These are phyloP conservation scores for Metopolophium dirhodum DNA, from an alignment of 1,140 invertebrate genomes.

Conservation along the genomic window DNA sequence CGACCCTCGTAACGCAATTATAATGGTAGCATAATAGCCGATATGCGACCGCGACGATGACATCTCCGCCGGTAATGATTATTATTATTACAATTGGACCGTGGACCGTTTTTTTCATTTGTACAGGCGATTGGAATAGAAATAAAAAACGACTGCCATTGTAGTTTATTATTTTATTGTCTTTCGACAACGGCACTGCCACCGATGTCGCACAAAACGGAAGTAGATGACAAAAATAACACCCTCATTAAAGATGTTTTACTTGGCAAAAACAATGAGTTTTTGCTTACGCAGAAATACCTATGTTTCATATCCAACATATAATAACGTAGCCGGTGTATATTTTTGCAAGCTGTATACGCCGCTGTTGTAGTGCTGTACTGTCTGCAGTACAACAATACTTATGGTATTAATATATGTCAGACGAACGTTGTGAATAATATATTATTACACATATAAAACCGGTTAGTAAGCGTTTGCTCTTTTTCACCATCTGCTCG, in stretches of 20 bases:
- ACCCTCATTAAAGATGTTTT: neutral
- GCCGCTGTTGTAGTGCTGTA: neutral
- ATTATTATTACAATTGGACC: neutral
- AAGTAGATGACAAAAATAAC: neutral
- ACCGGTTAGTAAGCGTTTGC: neutral
- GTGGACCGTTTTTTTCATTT: neutral
- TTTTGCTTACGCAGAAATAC: neutral
- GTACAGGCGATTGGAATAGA: neutral
- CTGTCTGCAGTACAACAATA: neutral
- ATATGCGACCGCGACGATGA: neutral
- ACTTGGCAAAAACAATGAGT: neutral
- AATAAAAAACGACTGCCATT: neutral
- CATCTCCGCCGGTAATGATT: neutral
- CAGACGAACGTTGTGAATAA: neutral
- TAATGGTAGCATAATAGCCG: neutral
- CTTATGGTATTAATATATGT: neutral
- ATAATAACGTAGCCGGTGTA: neutral
- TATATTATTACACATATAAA: neutral
- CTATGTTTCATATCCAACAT: neutral
- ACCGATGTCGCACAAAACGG: neutral
- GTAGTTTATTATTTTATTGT: neutral
- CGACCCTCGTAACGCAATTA: conserved; percentile 46
- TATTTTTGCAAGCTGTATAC: neutral
- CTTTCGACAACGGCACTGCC: neutral
- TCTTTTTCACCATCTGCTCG: neutral